Base-by-base conservation (phyloP, 2,113 vertebrate genomes). In the Colossoma macropomum region DNA sequence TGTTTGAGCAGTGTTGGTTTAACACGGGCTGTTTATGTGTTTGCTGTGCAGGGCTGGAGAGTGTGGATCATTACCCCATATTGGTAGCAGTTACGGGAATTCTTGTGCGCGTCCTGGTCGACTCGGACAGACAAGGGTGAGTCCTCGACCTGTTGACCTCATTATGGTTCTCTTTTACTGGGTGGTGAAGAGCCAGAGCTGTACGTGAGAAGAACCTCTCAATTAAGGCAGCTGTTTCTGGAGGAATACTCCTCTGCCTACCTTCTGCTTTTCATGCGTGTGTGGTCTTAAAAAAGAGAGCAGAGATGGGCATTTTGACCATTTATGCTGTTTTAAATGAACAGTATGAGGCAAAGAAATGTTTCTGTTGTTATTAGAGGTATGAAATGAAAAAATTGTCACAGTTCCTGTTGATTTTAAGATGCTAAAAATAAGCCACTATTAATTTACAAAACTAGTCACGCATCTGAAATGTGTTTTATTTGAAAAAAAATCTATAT, bases 31-130 rank as follows among this genome's bases (percentile, higher is more conserved):
- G 15, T 52, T 16, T 52, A 4, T 19, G 50, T 52, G 50, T 52
- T 52, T 52, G 1, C 9, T 88, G 34, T 4, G 0, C 16, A 99
- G 98, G 97, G 62, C 93, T 99, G 89, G 98, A 99, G 87, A 99
- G 97, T 0, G 98, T 99, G 75, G 98, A 99, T 92, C 98, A 99
- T 87, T 99, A 99, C 86, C 98, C 98, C 30, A 98, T 99, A 89
- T 95, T 99, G 12, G 98, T 99, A 82, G 97, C 98, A 0, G 97
- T 99, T 62, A 99, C 98, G 0, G 98, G 98, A 69, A 99, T 99
- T 89, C 93, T 99, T 88, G 97, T 99, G 32, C 95, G 91, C 21
- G 92, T 99, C 63, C 94, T 99, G 81, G 96, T 98, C 85, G 97
- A 98, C 13, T 95, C 95, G 69, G 92, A 97, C 21, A 87, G 89